phyloP scores from a whole-genome alignment of 2,888 invertebrate species.

The Zaprionus bogoriensis region DNA sequence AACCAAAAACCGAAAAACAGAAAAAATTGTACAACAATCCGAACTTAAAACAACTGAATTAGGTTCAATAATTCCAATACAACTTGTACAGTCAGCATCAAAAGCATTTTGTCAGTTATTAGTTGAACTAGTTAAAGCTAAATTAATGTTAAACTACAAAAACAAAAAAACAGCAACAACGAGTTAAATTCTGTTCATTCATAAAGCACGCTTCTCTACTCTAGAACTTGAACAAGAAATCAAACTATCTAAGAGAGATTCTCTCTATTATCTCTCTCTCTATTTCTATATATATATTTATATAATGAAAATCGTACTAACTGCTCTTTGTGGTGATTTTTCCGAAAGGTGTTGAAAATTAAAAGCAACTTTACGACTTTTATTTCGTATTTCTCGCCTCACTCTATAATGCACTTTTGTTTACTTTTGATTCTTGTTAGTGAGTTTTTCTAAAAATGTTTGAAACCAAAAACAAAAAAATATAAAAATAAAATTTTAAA shows the following conservation, averaged over 20 bases:
- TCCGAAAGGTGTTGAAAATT: conserved; percentile 50
- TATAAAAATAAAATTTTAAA: conserved; percentile 18
- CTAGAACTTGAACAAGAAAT: conserved; percentile 54
- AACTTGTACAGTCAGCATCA: conserved; percentile 81
- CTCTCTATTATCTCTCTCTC: neutral
- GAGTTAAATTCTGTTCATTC: conserved; percentile 61
- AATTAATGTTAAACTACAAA: conserved; percentile 43
- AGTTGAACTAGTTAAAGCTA: conserved; percentile 44
- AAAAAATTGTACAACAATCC: conserved; percentile 48
- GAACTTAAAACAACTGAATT: conserved; percentile 46
- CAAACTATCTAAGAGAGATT: conserved; percentile 35
- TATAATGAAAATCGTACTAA: conserved; percentile 65
- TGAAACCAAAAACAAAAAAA: conserved; percentile 36
- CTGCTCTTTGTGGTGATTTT: conserved; percentile 69
- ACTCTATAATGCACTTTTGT: conserved; percentile 70
- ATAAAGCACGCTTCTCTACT: conserved; percentile 73
- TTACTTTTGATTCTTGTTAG: conserved; percentile 71
- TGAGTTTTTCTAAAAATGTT: conserved; percentile 48
- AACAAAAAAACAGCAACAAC: conserved; percentile 14
- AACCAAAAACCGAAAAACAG: conserved; percentile 31
- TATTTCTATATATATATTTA: conserved; percentile 14
- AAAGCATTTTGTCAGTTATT: conserved; percentile 84
- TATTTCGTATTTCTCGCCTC: conserved; percentile 65
- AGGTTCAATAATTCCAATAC: conserved; percentile 34
- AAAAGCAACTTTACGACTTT: conserved; percentile 55